phyloP scores from a whole-genome alignment of 35 echinoderm and acorn worm species.

The Ophiothrix spiculata region DNA sequence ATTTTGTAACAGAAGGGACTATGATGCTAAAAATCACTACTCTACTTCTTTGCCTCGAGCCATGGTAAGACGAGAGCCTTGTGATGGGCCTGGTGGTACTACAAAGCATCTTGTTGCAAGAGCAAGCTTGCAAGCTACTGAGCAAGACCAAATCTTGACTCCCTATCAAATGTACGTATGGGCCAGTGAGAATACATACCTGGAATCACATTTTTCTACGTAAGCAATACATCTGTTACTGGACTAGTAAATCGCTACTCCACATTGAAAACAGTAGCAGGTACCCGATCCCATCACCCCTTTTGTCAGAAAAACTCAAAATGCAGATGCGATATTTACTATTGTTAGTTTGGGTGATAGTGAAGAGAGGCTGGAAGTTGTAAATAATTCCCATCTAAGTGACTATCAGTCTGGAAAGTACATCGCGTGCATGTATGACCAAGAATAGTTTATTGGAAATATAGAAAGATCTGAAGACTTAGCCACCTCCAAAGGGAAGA shows the following conservation, averaged over 20 bases:
- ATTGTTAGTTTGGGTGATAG: not conserved
- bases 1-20: too few species aligned
- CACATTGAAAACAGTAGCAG: not conserved
- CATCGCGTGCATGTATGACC: not conserved
- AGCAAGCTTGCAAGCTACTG: not conserved
- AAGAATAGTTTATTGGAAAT: too few species aligned
- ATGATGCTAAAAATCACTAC: too few species aligned
- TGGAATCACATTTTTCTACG: not conserved
- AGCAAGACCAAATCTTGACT: constrained; percentile 7
- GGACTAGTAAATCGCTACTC: not conserved
- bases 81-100: constrained; percentile 22
- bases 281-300: not conserved
- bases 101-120: constrained; percentile 3
- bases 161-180: constrained; percentile 1
- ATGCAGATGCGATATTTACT: not conserved
- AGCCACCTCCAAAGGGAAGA: too few species aligned
- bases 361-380: not conserved
- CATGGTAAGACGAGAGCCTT: not conserved
- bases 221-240: not conserved
- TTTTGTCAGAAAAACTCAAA: not conserved
- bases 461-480: not conserved
- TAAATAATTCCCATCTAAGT: not conserved
- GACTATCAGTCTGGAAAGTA: not conserved
- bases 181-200: constrained; percentile 1
- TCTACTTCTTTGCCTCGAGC: constrained; percentile 18